phyloP scores from a whole-genome alignment of 2,888 invertebrate species.

The Heterodera filipjevi region DNA sequence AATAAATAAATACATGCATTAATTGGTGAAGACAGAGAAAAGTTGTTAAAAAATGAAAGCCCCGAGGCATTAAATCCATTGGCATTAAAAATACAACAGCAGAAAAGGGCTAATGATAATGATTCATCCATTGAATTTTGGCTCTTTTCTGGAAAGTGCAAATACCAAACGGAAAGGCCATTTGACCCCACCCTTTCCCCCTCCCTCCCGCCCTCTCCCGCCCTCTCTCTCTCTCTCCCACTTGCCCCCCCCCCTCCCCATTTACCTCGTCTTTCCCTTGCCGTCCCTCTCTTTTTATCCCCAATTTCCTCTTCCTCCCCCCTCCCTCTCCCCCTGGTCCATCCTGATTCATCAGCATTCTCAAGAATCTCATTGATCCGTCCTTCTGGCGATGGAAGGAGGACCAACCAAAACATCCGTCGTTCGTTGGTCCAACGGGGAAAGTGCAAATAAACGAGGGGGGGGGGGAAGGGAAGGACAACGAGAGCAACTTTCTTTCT shows the following conservation, averaged over 20 bases:
- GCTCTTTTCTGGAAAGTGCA: background rate
- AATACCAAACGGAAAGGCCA: background rate
- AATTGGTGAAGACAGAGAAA: background rate
- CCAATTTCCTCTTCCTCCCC: background rate
- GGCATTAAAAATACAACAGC: too few relatives aligned
- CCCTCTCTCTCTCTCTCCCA: background rate
- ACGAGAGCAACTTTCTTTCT: background rate
- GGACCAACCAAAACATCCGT: slow-evolving; percentile 8
- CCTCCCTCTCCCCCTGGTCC: background rate
- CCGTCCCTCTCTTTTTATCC: background rate
- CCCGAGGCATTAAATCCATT: too few relatives aligned
- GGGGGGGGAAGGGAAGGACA: background rate
- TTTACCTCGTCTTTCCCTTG: background rate
- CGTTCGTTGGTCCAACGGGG: slow-evolving; percentile 9
- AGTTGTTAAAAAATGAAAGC: background rate
- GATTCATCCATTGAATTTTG: background rate
- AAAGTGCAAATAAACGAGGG: slow-evolving; percentile 1
- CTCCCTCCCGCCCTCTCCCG: background rate
- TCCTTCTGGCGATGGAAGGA: background rate
- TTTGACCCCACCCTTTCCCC: background rate
- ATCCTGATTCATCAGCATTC: background rate
- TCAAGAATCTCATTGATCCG: background rate
- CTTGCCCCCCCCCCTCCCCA: background rate
- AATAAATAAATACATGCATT: background rate
- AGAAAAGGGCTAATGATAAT: too few relatives aligned